Conservation (phyloP, 2,888 invertebrate genomes). For the Empis stercorea region DNA sequence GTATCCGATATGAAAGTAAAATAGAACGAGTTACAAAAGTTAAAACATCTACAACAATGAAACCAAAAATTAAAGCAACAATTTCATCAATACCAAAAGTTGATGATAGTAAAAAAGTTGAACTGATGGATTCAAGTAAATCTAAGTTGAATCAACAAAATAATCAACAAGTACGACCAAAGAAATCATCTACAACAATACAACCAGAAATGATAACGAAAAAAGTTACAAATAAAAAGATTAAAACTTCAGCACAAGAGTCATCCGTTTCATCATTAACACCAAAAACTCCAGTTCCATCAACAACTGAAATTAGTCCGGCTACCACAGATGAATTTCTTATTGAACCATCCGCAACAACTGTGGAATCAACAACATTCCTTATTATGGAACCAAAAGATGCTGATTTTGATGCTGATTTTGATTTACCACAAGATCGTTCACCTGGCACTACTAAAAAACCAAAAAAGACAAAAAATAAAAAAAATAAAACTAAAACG, state of each 20-base stretch:
- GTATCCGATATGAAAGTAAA: slow-evolving; percentile 10
- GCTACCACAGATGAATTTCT: too few species aligned
- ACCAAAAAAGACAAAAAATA: slow-evolving; percentile 15
- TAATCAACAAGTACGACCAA: slow-evolving; percentile 13
- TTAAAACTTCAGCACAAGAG: background rate
- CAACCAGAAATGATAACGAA: slow-evolving; percentile 15
- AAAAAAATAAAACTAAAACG: slow-evolving; percentile 9
- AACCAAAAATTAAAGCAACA: slow-evolving; percentile 18
- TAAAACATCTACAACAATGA: slow-evolving; percentile 14
- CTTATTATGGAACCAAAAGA: slow-evolving; percentile 19
- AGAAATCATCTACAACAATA: slow-evolving; percentile 16
- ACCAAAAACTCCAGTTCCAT: slow-evolving; percentile 14
- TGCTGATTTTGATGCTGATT: slow-evolving; percentile 18
- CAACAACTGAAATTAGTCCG: too few species aligned
- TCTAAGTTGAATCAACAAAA: slow-evolving; percentile 24
- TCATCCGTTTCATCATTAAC: slow-evolving; percentile 6
- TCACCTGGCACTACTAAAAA: slow-evolving; percentile 15
- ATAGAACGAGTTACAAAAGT: slow-evolving; percentile 13
- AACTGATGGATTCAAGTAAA: slow-evolving; percentile 11
- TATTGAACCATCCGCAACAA: background rate
- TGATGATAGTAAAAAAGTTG: slow-evolving; percentile 14
- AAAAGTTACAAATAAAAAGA: slow-evolving; percentile 12
- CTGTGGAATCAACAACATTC: slow-evolving; percentile 13
- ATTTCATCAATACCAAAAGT: slow-evolving; percentile 18
- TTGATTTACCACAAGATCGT: slow-evolving; percentile 18